Evolutionary conservation across 2,113 vertebrate species (phyloP).

Genomic region (Papio anubis): DNA sequence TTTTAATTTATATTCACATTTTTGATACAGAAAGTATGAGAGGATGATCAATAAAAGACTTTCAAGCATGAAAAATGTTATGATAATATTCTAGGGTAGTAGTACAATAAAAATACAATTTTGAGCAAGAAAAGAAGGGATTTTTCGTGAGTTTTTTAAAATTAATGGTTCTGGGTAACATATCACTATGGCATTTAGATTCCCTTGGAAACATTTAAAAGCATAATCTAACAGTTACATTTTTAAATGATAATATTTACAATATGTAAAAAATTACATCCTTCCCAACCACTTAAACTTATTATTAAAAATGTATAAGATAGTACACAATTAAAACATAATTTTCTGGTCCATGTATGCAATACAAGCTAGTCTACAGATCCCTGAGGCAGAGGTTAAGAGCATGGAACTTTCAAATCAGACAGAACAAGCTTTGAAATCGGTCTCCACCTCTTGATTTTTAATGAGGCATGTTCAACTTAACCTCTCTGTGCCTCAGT

Average conservation of each 20-base stretch:
- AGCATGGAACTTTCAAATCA: not conserved
- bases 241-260: constrained; percentile 59
- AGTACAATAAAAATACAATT: constrained; percentile 53
- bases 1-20: constrained; percentile 47
- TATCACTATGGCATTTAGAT: constrained; percentile 37
- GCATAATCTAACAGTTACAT: not conserved
- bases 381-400: not conserved
- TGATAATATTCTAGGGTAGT: constrained; percentile 10
- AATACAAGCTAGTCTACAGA: not conserved
- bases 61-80: constrained; percentile 51
- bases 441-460: not conserved
- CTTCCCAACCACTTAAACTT: constrained; percentile 50
- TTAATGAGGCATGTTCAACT: not conserved
- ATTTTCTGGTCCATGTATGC: not conserved
- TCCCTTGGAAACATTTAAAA: constrained; percentile 53
- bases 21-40: constrained; percentile 21
- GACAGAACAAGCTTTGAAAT: not conserved
- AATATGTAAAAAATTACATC: constrained; percentile 40
- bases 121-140: not conserved
- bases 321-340: not conserved
- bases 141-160: constrained; percentile 52
- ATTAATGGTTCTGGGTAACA: not conserved
- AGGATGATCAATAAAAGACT: constrained; percentile 56
- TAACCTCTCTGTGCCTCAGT: not conserved
- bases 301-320: constrained; percentile 43